Evolutionary conservation across 1,140 invertebrate species (phyloP), one percentile per base, ranked within the genome.

Genomic region (Cydia amplana): DNA sequence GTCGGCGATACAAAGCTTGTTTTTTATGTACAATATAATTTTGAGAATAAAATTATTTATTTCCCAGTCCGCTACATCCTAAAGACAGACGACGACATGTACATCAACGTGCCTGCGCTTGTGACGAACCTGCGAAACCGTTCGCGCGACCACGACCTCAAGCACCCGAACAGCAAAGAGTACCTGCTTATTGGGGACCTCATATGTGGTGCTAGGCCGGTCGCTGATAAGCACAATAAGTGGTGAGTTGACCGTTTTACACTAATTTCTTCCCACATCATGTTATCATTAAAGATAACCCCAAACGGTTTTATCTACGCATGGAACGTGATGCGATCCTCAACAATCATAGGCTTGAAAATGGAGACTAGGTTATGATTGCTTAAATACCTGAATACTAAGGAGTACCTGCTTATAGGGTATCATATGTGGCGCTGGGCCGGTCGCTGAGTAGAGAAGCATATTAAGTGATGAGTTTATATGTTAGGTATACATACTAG

Each of bases 41-140:
- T n/a, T n/a, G n/a, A n/a, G n/a, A 28, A 28, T 28, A 4, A 28
- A 32, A 4, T 32, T 4, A 32, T 82, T 64, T 74, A 36, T 72
- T 74, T 87, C 85, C 67, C 84, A 90, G 93, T 94, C 3, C 94
- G 94, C 70, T 97, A 95, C 89, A 91, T 98, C 1, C 94, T 97
- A 87, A 98, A 98, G 93, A 95, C 96, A 4, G 97, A 98, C 80
- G 97, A 98, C 80, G 97, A 98, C 80, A 96, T 97, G 90, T 97
- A 96, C 84, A 94, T 98, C 5, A 97, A 97, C 91, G 91, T 97
- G 72, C 94, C 94, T 20, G 94, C 94, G 79, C 82, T 95, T 4
- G 72, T 94, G 18, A 84, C 91, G 72, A 93, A 93, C 51, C 79
- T 95, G 10, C 85, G 91, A 0, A 92, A 91, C 74, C 83, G 90